These are phyloP conservation scores for Endotricha flammealis DNA, from an alignment of 2,888 invertebrate genomes.

Conservation along the genomic window DNA sequence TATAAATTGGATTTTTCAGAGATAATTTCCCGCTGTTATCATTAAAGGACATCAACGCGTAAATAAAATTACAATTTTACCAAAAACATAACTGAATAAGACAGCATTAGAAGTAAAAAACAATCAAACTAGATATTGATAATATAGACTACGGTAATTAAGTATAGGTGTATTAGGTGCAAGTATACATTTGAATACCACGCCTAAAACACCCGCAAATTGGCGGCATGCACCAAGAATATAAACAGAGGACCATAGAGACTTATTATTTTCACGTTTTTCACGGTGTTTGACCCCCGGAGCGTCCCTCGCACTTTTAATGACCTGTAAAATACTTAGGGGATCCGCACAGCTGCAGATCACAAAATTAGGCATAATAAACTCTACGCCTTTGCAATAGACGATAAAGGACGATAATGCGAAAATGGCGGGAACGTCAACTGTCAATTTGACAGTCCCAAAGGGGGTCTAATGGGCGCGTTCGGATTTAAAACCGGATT, in stretches of 20 bases:
- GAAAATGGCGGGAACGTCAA: conserved; percentile 42
- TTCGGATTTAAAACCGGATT: conserved; percentile 40
- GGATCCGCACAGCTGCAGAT: conserved; percentile 32
- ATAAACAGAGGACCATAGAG: conserved; percentile 5
- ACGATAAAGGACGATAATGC: conserved; percentile 12
- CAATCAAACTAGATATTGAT: no score
- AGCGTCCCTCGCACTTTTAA: conserved; percentile 35
- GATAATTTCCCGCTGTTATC: no score
- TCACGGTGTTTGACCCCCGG: conserved; percentile 39
- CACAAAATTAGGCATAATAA: conserved; percentile 15
- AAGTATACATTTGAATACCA: no score
- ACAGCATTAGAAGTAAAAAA: no score
- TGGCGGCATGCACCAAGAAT: conserved; percentile 8
- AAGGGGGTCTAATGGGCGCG: conserved; percentile 34
- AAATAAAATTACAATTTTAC: no score
- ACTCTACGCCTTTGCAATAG: conserved; percentile 13
- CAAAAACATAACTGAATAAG: no score
- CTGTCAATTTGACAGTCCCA: conserved; percentile 62
- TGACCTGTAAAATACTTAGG: conserved; percentile 45
- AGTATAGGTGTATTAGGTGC: no score
- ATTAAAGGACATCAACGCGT: no score
- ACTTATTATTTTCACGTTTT: conserved; percentile 42
- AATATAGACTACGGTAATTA: no score
- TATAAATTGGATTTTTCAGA: no score
- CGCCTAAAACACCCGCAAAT: no score